Conservation (phyloP, 2,113 vertebrate species). For the Coturnix japonica region DNA sequence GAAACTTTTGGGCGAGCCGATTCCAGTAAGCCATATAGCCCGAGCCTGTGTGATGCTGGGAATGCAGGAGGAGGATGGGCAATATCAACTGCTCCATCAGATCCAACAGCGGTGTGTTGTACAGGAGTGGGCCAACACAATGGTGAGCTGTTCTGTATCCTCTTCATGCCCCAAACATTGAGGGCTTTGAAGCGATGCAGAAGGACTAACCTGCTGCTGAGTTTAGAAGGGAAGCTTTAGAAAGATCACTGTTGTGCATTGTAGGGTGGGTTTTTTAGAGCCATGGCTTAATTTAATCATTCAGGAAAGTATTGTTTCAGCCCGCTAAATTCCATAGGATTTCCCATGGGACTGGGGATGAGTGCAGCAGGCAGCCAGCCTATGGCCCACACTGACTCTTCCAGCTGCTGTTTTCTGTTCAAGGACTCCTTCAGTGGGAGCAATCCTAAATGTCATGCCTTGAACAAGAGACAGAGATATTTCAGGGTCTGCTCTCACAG, state of each 20-base stretch:
- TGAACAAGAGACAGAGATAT: neutral
- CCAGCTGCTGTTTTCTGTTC: conserved; percentile 34
- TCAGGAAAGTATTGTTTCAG: conserved; percentile 33
- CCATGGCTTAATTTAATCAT: conserved; percentile 27
- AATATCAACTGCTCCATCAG: neutral
- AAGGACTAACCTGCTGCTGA: neutral
- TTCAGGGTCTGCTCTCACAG: conserved; percentile 15
- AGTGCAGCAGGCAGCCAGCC: conserved; percentile 32
- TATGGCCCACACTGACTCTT: conserved; percentile 4
- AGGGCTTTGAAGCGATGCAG: neutral
- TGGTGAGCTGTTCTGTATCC: neutral
- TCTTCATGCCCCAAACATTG: neutral
- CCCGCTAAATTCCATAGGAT: conserved; percentile 47
- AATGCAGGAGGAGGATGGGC: neutral
- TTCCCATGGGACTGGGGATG: neutral
- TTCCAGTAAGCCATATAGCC: conserved; percentile 11
- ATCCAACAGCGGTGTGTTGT: neutral
- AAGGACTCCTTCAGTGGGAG: conserved; percentile 3
- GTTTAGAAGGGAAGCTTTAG: conserved; percentile 17
- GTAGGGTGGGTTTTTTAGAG: neutral
- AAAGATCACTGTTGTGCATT: neutral
- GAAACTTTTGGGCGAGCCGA: conserved; percentile 9
- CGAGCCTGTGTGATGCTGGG: neutral
- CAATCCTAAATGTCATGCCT: conserved; percentile 37
- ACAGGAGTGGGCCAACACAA: neutral